Evolutionary conservation across 35 echinoderm and acorn worm species (phyloP), one percentile per base, ranked within the genome.

Genomic region (Apostichopus japonicus): DNA sequence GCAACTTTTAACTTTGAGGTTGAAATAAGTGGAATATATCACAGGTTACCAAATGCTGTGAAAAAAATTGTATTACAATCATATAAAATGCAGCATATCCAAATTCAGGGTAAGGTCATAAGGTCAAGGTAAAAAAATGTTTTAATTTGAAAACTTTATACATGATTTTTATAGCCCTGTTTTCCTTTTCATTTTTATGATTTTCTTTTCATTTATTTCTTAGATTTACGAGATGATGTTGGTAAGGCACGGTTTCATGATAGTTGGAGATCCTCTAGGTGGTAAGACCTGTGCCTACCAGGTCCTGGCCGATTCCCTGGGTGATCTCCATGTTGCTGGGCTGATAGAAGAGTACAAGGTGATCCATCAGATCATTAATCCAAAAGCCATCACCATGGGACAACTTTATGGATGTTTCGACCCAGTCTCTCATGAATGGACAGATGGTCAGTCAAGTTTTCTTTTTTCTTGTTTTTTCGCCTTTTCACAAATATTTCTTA

Each of bases 211-310:
- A 6, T n/a, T 75, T 75, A 6, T 75, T 5, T 89, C 44, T 72
- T 83, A 98, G 96, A 91, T 98, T 13, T 98, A 98, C 87, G 97
- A 98, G 77, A 98, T 98, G 97, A 98, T 98, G 97, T 93, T 98
- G 93, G 97, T 98, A 3, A 92, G 97, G 65, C 97, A 98, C 58
- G 97, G 97, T 77, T 98, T 98, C 92, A 98, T 98, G 97, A 98
- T 98, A 33, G 97, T 98, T 2, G 97, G 97, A 79, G 97, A 98
- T 14, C 97, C 97, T 13, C 93, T 98, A 70, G 97, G 97, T 22
- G 97, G 97, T 22, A 98, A 98, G 95, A 96, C 95, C 15, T 91
- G 93, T 57, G 86, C 95, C 91, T 98, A 96, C 93, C 92, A 95
- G 80, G 97, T 98, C 8, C 91, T 98, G 11, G 93, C 97, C 8